Conservation (phyloP, 2,797 vertebrate genomes). For the Oreochromis grahami region DNA sequence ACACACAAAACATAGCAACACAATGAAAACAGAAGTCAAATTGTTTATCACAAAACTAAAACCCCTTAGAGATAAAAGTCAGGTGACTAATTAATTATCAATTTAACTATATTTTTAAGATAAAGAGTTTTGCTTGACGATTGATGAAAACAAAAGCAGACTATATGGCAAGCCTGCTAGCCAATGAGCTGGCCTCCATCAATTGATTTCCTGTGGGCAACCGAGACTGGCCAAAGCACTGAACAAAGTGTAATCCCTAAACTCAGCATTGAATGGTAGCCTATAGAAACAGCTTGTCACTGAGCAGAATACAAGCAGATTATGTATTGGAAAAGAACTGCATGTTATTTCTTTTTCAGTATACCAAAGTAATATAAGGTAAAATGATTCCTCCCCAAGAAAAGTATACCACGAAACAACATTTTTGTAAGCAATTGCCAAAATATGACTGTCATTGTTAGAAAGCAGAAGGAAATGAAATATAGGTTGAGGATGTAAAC, state of each 20-base stretch:
- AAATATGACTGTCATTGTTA: neutral
- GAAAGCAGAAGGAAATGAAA: slow-evolving; percentile 19
- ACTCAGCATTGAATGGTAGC: neutral
- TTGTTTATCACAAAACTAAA: neutral
- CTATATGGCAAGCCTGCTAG: neutral
- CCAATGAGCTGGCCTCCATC: neutral
- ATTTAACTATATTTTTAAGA: slow-evolving; percentile 1
- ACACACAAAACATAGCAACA: neutral
- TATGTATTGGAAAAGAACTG: neutral
- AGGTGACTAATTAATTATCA: neutral
- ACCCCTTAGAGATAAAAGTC: neutral
- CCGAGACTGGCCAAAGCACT: neutral
- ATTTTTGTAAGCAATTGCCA: neutral
- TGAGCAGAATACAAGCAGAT: neutral
- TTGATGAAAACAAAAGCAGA: neutral
- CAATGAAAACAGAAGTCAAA: neutral
- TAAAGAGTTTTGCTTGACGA: neutral
- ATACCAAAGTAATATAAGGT: neutral
- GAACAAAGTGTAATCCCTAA: neutral
- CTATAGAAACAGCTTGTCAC: neutral
- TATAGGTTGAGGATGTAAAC: neutral
- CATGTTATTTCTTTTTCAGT: neutral
- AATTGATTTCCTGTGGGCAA: neutral
- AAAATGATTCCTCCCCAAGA: neutral
- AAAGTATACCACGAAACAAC: neutral